phyloP scores from a whole-genome alignment of 2,113 vertebrate species.

The Rhegmatorhina hoffmannsi region DNA sequence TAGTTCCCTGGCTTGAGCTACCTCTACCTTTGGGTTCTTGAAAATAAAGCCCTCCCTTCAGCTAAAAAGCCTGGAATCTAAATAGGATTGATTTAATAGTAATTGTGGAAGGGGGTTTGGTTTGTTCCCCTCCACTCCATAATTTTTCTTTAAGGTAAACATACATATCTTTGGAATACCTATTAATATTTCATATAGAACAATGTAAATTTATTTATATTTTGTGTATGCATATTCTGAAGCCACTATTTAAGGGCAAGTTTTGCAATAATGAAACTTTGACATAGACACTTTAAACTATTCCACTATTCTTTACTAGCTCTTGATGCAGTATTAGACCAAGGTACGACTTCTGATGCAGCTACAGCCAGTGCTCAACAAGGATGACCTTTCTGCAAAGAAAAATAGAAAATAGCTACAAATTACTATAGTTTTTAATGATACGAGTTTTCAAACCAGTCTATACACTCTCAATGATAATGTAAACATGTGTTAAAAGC shows the following conservation, averaged over 20 bases:
- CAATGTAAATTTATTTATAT: neutral
- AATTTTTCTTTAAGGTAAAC: neutral
- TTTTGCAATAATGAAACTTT: neutral
- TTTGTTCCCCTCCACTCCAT: neutral
- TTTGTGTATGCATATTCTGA: neutral
- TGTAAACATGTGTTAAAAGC: neutral
- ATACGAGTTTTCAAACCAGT: neutral
- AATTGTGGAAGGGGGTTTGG: neutral
- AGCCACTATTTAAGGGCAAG: neutral
- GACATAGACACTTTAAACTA: neutral
- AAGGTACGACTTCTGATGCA: neutral
- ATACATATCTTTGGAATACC: neutral
- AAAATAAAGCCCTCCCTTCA: neutral
- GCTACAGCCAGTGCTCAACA: neutral
- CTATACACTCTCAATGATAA: neutral
- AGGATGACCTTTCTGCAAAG: neutral
- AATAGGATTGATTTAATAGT: neutral
- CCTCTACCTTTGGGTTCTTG: neutral
- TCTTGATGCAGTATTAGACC: neutral
- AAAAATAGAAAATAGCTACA: neutral
- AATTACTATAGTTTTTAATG: neutral
- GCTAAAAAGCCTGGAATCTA: neutral
- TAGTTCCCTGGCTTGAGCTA: slow-evolving; percentile 77
- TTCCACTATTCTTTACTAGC: neutral
- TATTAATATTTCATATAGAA: neutral